Evolutionary conservation across 1,140 invertebrate genomes (phyloP), one percentile per base, ranked within the genome.

Genomic region (Brachionus calyciflorus): DNA sequence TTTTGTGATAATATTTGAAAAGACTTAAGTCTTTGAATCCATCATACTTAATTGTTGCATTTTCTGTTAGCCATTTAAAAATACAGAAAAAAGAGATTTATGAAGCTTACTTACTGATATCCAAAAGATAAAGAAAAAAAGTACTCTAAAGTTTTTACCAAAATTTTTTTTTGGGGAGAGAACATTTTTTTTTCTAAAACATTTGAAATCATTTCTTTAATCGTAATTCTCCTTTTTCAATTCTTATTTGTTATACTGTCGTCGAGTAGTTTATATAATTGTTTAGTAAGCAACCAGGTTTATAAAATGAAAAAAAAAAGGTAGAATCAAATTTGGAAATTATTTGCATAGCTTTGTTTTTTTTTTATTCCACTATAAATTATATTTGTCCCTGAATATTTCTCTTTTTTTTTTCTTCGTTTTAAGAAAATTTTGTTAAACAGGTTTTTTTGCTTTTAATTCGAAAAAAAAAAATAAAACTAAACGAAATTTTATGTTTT

Each of bases 301-400:
- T 55, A 55, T 33, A 9, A 37, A 37, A 9, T 5, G 9, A 37
- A 37, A 37, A 9, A 37, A 37, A 37, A 37, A 37, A 60, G 55
- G 55, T 60, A 33, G 55, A 60, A 60, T 33, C 55, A 33, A 60
- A 60, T 60, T 60, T 60, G 55, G 55, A 60, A 60, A 60, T 60
- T 41, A 28, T 40, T 60, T 60, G 30, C 55, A 40, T 60, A 60
- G 55, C 24, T 28, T 55, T 55, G 1, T 55, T 55, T 55, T 60
- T 33, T 60, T 37, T 37, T 40, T 60, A 12, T 37, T 60, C 37
- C 55, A 6, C 33, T 17, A 33, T 19, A 33, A 5, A 5, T 37
- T 37, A 3, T 40, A 60, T 60, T 37, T 60, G 55, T 60, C 55
- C 30, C 55, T 60, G 30, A 60, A 33, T 60, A n/a, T n/a, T n/a